Base-by-base conservation (phyloP, 2,113 vertebrate genomes). In the Cyrtonyx montezumae region DNA sequence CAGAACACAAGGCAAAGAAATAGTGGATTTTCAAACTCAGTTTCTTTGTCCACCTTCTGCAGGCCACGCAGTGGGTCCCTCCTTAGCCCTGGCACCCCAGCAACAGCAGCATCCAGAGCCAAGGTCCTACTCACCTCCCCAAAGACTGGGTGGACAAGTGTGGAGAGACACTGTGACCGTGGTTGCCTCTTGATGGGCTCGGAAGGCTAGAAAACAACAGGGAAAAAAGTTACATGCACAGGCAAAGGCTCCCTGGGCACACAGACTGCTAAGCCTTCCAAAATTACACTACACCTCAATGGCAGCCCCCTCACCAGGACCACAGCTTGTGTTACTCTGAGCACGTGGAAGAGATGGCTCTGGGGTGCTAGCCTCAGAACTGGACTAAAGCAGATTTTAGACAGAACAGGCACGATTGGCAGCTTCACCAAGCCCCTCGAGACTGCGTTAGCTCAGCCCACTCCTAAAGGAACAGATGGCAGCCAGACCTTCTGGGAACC, bases 71-170 rank as follows among this genome's bases (percentile, higher is more conserved):
- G 25, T 17, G 34, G 65, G 13, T 26, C 84, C 37, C 32, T 45
- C 55, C 63, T 56, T 36, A 15, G 45, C 59, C 32, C 18, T 19
- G 8, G 42, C 2, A 0, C 13, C 30, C 43, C 26, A 70, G 36
- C 55, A 32, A 25, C 0, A 87, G 59, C 40, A 40, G 40, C 40
- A 40, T 40, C 40, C 65, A 83, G 61, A 84, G 61, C 19, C 17
- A 73, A 49, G 10, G 13, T 53, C 62, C 36, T 79, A 80, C 93
- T 97, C 97, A 99, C 99, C 98, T 99, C 99, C 98, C 98, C 98
- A 56, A 99, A 99, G 92, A 99, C 99, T 3, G 99, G 99, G 30
- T 98, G 98, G 90, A 99, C 98, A 88, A 99, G 97, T 1, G 99
- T 98, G n/a, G 98, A 98, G 92, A 99, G 97, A 95, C 99, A 99